These are phyloP conservation scores for Hydractinia symbiolongicarpus DNA, from an alignment of 30 jellyfish, hydroid and myxozoan genomes.

Conservation along the genomic window DNA sequence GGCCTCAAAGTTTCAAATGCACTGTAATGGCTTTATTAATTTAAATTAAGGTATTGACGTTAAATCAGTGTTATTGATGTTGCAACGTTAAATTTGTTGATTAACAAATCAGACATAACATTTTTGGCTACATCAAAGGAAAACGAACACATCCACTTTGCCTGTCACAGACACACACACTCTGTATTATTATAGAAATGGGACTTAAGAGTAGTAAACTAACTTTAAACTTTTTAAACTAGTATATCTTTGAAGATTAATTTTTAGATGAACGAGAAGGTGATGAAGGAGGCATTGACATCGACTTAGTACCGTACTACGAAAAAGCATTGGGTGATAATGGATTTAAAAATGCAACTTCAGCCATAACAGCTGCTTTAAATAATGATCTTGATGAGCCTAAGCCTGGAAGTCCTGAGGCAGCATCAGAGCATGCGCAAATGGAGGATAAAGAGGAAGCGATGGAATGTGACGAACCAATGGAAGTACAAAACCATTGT, in stretches of 20 bases:
- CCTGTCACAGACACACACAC: too few species aligned
- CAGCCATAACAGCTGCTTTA: slow-evolving; percentile 79
- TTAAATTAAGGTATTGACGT: too few species aligned
- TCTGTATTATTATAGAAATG: too few species aligned
- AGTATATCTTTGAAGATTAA: background rate
- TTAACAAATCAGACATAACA: too few species aligned
- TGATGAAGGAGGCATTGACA: slow-evolving; percentile 87
- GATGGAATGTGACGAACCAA: slow-evolving; percentile 14
- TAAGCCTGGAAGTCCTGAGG: background rate
- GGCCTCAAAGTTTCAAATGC: too few species aligned
- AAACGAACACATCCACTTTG: too few species aligned
- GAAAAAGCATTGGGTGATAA: slow-evolving; percentile 33
- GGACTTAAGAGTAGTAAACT: too few species aligned
- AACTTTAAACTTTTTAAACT: too few species aligned
- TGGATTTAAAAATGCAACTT: slow-evolving; percentile 61
- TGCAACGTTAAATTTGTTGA: too few species aligned
- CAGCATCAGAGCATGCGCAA: background rate
- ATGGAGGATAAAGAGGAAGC: background rate
- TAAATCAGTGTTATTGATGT: too few species aligned
- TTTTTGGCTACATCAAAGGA: too few species aligned
- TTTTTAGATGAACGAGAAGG: slow-evolving; percentile 78
- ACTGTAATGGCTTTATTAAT: too few species aligned
- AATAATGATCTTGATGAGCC: slow-evolving; percentile 4
- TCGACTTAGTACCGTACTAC: slow-evolving; percentile 50
- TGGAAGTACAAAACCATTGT: background rate